These are phyloP conservation scores for Leptopilina myrica DNA, from an alignment of 2,888 invertebrate species.

Conservation along the genomic window DNA sequence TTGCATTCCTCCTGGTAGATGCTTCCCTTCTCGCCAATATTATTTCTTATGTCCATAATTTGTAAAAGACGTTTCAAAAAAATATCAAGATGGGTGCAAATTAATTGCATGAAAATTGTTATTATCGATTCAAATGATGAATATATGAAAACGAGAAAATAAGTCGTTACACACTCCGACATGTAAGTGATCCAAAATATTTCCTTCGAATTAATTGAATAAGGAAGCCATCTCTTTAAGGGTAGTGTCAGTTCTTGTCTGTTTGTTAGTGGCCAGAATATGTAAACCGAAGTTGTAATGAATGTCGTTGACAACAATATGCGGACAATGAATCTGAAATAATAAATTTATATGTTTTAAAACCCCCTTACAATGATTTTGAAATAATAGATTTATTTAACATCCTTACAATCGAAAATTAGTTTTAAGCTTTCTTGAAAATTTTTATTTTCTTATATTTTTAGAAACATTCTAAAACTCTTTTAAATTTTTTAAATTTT, in stretches of 20 bases:
- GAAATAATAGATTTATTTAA: too few relatives aligned
- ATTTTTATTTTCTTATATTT: too few relatives aligned
- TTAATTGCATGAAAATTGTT: background rate
- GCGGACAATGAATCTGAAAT: background rate
- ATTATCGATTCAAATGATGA: background rate
- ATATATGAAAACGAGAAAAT: background rate
- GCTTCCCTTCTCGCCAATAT: too few relatives aligned
- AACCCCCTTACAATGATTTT: too few relatives aligned
- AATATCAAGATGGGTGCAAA: conserved; percentile 14
- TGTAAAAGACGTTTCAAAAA: background rate
- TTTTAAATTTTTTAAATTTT: too few relatives aligned
- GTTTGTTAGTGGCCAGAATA: background rate
- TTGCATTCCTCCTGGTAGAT: background rate
- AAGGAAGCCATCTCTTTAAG: background rate
- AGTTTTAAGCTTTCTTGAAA: too few relatives aligned
- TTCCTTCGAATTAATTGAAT: background rate
- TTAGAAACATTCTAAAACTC: too few relatives aligned
- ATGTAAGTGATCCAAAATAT: conserved; percentile 3
- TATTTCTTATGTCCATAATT: background rate
- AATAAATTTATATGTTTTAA: too few relatives aligned
- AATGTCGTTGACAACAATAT: background rate
- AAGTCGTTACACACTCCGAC: background rate
- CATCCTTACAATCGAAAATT: too few relatives aligned
- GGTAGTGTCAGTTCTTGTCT: background rate
- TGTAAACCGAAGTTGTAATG: background rate